Base-by-base conservation (phyloP, 53 echinoderm and acorn worm species). In the Apostichopus leukothele region DNA sequence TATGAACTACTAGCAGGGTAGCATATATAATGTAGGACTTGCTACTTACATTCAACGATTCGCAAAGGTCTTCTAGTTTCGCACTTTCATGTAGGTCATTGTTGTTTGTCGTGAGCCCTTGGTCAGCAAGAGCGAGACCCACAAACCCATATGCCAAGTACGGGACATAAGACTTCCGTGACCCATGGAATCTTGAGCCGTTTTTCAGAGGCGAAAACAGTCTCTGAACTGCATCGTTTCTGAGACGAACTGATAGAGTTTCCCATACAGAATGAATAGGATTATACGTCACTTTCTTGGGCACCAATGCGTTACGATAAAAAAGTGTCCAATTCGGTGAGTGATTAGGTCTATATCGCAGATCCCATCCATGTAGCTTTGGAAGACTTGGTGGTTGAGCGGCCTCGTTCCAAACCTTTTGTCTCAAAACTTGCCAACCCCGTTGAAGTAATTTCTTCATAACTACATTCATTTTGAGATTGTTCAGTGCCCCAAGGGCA, bases 81-180 rank as follows among this genome's bases (percentile, higher is more conserved):
- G 6, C 77, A 25, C 51, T 5, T 3, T 77, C 77, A 20, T 11
- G 11, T 10, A 21, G 21, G 19, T 13, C n/a, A n/a, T 13, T 13
- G 23, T 13, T 13, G 11, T 11, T 10, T 2, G 50, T 19, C 2
- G 21, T 54, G 1, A 22, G 55, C 1, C 59, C 55, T 16, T 81
- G 19, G 54, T 81, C 81, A 22, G 20, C 25, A 57, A 81, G 53
- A 51, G 23, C 52, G 14, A 86, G 61, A 86, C 73, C 67, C 22
- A 86, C 74, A 22, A 87, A 87, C 39, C 55, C 55, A 74, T 52
- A 87, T 39, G 73, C 73, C 10, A 81, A 21, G 55, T 81, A 81
- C 3, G 81, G 55, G 4, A 81, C 18, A 51, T 81, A 81, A 9
- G 81, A 52, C 19, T 22, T 22, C 7, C 20, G 21, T 1, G 4